Conservation (phyloP, 2,888 invertebrate species). For the Folsomia candida region DNA sequence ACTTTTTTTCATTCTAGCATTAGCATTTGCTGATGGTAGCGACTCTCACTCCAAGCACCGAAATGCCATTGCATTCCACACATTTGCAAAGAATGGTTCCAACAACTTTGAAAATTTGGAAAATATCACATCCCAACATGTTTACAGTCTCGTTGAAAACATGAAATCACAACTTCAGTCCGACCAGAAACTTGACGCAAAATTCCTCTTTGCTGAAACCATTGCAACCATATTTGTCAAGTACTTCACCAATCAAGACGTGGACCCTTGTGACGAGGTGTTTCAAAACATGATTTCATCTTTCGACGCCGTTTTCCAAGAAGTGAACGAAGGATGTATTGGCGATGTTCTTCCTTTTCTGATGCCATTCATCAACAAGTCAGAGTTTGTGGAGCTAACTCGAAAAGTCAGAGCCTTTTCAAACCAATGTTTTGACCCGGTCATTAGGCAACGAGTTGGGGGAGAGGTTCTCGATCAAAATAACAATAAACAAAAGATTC, state of each 20-base stretch:
- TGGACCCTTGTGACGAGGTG: conserved; percentile 62
- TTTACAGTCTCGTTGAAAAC: conserved; percentile 40
- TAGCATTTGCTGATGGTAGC: conserved; percentile 54
- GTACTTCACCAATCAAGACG: not conserved
- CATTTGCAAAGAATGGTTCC: conserved; percentile 50
- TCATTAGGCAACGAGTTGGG: no score
- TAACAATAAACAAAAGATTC: not conserved
- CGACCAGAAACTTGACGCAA: conserved; percentile 44
- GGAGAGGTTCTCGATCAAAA: not conserved
- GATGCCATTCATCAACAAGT: conserved; percentile 66
- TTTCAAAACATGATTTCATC: conserved; percentile 63
- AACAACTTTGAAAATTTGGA: conserved; percentile 49
- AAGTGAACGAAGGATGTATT: conserved; percentile 83
- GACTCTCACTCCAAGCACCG: conserved; percentile 52
- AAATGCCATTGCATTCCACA: conserved; percentile 51
- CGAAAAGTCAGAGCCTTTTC: conserved; percentile 67
- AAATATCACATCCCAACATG: conserved; percentile 45
- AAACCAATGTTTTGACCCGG: no score
- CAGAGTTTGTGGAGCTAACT: conserved; percentile 66
- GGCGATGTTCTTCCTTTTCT: conserved; percentile 83
- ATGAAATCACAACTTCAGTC: conserved; percentile 24
- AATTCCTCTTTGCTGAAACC: conserved; percentile 65
- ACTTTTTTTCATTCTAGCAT: conserved; percentile 50
- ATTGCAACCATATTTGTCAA: conserved; percentile 74
- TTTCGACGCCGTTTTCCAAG: conserved; percentile 70